These are phyloP conservation scores for Phyllotreta cruciferae DNA, from an alignment of 2,888 invertebrate species.

Conservation along the genomic window DNA sequence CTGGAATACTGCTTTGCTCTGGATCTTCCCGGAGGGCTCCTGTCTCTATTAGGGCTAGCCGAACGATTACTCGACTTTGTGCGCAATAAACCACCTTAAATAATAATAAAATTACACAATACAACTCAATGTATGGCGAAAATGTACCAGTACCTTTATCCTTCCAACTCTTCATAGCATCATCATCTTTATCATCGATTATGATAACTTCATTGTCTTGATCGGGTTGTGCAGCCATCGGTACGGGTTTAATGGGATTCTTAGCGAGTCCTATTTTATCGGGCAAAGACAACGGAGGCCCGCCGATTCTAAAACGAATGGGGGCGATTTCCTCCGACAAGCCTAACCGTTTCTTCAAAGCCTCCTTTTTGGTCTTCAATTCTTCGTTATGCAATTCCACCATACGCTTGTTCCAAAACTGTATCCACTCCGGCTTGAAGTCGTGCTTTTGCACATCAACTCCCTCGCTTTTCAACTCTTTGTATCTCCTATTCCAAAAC, in stretches of 20 bases:
- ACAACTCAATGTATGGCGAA: neutral
- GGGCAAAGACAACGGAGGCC: neutral
- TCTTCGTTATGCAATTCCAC: conserved; percentile 78
- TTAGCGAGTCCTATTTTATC: conserved; percentile 24
- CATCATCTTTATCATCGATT: conserved; percentile 56
- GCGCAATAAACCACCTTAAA: neutral
- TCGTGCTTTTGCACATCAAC: conserved; percentile 82
- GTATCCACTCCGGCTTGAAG: conserved; percentile 89
- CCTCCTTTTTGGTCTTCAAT: conserved; percentile 70
- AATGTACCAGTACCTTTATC: conserved; percentile 10
- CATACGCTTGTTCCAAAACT: conserved; percentile 84
- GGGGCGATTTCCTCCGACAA: conserved; percentile 56
- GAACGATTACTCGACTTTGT: neutral
- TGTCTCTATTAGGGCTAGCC: neutral
- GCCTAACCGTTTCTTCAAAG: conserved; percentile 67
- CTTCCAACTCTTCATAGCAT: conserved; percentile 38
- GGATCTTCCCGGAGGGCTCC: neutral
- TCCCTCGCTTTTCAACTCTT: conserved; percentile 51
- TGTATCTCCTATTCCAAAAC: conserved; percentile 76
- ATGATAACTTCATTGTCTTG: conserved; percentile 56
- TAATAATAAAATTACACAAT: no score
- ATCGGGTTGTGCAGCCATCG: conserved; percentile 55
- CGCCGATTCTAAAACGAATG: conserved; percentile 56
- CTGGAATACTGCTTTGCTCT: neutral
- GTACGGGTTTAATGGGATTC: conserved; percentile 37